Base-by-base conservation (phyloP, 2,113 vertebrate genomes). In the Heterotilapia buettikoferi region DNA sequence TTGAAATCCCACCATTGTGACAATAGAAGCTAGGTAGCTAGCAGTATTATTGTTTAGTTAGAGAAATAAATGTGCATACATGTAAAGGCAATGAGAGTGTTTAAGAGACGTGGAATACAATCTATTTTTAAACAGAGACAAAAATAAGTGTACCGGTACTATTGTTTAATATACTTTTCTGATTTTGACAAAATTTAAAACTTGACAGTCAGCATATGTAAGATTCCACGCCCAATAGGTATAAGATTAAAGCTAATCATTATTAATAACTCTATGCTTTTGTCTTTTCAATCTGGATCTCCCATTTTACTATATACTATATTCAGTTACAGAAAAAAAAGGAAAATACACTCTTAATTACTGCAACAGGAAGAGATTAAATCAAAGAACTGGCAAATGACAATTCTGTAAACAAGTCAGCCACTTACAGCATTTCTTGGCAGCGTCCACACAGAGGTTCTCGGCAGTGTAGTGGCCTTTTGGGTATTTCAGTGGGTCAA, bases 351-450 rank as follows among this genome's bases (percentile, higher is more conserved):
- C 63, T 21, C 31, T 7, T 40, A 38, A 71, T 43, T 40, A 71
- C 63, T 40, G 36, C 12, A 24, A 40, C 6, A 40, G n/a, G 63
- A 40, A 68, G 7, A 43, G 38, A 43, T 71, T 71, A 43, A 73
- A 73, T 45, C 38, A 45, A 45, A 45, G 38, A 73, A 73, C 8
- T 45, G 21, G n/a, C 13, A 73, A 73, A 45, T 43, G n/a, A 16
- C 40, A 21, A 24, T 40, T 73, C 38, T 45, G 8, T 9, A 73
- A 57, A 82, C 18, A 82, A 29, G 4, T 81, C 16, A 43, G 53
- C 83, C 45, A 97, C 98, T 98, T 95, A 99, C 99, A 91, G 93
- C 98, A 98, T 85, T 93, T 96, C 93, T 97, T 97, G 18, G 98
- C 99, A 1, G 98, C 98, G 71, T 95, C 93, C 7, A 97, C 97